phyloP scores from a whole-genome alignment of 2,797 vertebrate species.

The Acanthurus tractus region DNA sequence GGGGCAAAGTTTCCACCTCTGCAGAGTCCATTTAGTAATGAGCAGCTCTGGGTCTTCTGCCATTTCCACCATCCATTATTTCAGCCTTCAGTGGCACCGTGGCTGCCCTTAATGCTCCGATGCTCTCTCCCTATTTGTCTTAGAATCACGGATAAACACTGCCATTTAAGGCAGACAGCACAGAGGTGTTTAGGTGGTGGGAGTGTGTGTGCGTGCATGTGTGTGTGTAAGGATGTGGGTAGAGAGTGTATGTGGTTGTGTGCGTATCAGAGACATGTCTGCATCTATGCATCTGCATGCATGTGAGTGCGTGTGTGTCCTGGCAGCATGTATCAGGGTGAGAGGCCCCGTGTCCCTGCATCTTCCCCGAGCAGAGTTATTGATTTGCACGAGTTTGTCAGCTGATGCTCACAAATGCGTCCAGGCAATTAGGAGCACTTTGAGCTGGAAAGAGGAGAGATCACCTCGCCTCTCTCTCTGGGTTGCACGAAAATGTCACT shows the following conservation, averaged over 20 bases:
- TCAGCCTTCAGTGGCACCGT: constrained; percentile 64
- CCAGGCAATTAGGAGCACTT: constrained; percentile 85
- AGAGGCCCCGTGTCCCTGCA: constrained; percentile 43
- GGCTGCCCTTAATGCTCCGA: constrained; percentile 77
- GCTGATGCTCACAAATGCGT: constrained; percentile 79
- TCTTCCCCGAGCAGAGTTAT: constrained; percentile 74
- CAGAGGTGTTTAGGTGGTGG: constrained; percentile 26
- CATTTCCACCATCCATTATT: constrained; percentile 81
- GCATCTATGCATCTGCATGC: too few relatives aligned
- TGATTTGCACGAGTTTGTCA: constrained; percentile 86
- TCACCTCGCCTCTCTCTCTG: constrained; percentile 76
- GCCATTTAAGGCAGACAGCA: constrained; percentile 73
- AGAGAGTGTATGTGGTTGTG: constrained; percentile 17
- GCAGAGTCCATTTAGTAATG: constrained; percentile 83
- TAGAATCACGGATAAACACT: constrained; percentile 81
- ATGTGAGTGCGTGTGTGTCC: constrained; percentile 26
- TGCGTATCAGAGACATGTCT: constrained; percentile 13
- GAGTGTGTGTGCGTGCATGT: constrained; percentile 8
- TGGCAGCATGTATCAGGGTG: constrained; percentile 35
- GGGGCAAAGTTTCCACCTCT: constrained; percentile 63
- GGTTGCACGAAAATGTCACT: constrained; percentile 86
- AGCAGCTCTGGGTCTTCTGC: constrained; percentile 71
- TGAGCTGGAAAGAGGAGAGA: constrained; percentile 79
- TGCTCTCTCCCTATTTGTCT: constrained; percentile 81
- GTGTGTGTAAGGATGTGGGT: neutral